Percentiles rank a stretch among this genome's conserved stretches.
phyloP scores from a whole-genome alignment of 2,797 vertebrate species.

The Alexandromys oeconomus region DNA sequence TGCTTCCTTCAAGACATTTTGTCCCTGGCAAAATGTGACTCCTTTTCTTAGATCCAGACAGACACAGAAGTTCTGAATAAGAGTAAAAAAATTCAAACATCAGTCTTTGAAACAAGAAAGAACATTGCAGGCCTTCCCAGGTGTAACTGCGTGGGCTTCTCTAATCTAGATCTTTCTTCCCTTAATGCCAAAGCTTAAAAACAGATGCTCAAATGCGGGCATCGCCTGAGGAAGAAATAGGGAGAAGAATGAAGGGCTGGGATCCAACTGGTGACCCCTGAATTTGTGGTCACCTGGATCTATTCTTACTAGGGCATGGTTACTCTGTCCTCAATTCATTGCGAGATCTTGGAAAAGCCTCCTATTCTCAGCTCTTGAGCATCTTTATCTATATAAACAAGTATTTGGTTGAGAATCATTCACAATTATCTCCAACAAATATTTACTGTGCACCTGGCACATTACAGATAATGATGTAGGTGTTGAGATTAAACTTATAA shows the following conservation, averaged over 20 bases:
- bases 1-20: not conserved
- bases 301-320: not conserved
- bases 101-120: not conserved
- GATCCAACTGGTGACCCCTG: not conserved
- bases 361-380: not conserved
- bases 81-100: not conserved
- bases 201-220: not conserved
- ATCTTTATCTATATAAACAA: not conserved
- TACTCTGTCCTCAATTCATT: not conserved
- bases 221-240: not conserved
- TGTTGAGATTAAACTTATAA: slow-evolving; percentile 14
- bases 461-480: not conserved
- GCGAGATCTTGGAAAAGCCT: not conserved
- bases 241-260: not conserved
- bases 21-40: not conserved
- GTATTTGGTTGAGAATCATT: slow-evolving; percentile 16
- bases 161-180: not conserved
- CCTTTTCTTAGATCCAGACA: slow-evolving; percentile 6
- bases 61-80: not conserved
- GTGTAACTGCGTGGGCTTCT: not conserved
- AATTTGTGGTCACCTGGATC: not conserved
- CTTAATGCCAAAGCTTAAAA: not conserved
- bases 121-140: not conserved
- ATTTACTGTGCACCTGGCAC: slow-evolving; percentile 36
- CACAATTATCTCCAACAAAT: not conserved